Evolutionary conservation across 2,888 invertebrate genomes (phyloP).

Genomic region (Thera obeliscata): DNA sequence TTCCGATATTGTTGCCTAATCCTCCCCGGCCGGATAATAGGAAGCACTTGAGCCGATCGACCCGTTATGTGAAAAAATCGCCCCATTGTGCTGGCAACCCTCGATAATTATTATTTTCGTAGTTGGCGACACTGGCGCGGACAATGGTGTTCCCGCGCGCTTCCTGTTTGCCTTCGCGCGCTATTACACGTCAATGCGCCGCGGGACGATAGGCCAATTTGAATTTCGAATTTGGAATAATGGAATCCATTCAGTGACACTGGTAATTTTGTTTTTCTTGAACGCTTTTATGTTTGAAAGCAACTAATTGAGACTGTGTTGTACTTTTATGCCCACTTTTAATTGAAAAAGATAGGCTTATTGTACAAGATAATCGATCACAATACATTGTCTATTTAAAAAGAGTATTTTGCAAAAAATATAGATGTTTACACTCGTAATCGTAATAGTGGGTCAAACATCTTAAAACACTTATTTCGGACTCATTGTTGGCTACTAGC

Average conservation of each 20-base stretch:
- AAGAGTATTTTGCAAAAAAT: too few species aligned
- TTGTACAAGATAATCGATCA: constrained; percentile 11
- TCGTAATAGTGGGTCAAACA: too few species aligned
- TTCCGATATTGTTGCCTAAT: constrained; percentile 77
- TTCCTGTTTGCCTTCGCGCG: constrained; percentile 84
- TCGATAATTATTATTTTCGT: constrained; percentile 84
- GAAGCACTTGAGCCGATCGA: constrained; percentile 82
- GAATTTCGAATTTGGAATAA: constrained; percentile 77
- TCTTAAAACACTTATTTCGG: too few species aligned
- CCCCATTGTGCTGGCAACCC: constrained; percentile 75
- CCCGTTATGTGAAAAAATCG: constrained; percentile 72
- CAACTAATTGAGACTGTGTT: constrained; percentile 38
- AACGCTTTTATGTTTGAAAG: constrained; percentile 44
- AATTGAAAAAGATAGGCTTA: neutral
- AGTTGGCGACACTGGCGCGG: constrained; percentile 80
- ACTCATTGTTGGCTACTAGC: too few species aligned
- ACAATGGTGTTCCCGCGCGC: constrained; percentile 76
- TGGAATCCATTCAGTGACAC: constrained; percentile 68
- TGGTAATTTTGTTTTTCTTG: constrained; percentile 70
- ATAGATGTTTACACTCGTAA: too few species aligned
- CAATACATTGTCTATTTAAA: too few species aligned
- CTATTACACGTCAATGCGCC: constrained; percentile 82
- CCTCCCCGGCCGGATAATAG: constrained; percentile 75
- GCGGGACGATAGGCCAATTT: constrained; percentile 80
- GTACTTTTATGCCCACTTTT: constrained; percentile 10